These are phyloP conservation scores for Cyphomyrus plagiostoma DNA, from an alignment of 2,113 vertebrate species.

Conservation along the genomic window DNA sequence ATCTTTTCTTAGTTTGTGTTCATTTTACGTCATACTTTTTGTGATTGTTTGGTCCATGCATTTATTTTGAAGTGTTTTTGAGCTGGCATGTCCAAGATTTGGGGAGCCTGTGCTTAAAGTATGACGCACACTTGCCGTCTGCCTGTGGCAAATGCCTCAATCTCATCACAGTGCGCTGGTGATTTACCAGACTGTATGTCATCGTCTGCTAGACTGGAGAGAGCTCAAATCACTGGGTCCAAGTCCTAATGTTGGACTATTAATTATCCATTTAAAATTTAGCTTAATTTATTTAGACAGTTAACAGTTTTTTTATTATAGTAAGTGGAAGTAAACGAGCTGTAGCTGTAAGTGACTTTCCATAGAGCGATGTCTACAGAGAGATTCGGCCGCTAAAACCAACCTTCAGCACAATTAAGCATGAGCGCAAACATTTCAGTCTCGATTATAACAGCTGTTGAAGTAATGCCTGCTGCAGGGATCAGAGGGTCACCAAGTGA, in stretches of 20 bases:
- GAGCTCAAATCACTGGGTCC: neutral
- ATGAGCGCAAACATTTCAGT: neutral
- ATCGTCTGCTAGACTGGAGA: too few species aligned
- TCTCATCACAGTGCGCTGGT: neutral
- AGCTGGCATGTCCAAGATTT: neutral
- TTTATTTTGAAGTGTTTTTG: neutral
- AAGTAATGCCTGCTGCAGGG: neutral
- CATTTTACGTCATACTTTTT: neutral
- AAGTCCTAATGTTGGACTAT: neutral
- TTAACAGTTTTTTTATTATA: neutral
- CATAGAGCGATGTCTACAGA: neutral
- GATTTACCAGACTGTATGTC: neutral
- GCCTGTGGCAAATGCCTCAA: neutral
- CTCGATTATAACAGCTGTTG: slow-evolving; percentile 2
- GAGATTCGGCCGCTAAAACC: neutral
- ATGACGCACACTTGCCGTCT: neutral
- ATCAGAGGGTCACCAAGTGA: neutral
- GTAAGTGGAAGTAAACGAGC: neutral
- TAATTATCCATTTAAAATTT: neutral
- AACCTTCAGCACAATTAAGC: neutral
- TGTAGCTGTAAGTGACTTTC: neutral
- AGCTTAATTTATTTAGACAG: neutral
- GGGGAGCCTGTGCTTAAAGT: slow-evolving; percentile 3
- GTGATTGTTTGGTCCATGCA: neutral
- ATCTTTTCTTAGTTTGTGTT: neutral